phyloP scores from a whole-genome alignment of 2,888 invertebrate species.

The Eupeodes latifasciatus region DNA sequence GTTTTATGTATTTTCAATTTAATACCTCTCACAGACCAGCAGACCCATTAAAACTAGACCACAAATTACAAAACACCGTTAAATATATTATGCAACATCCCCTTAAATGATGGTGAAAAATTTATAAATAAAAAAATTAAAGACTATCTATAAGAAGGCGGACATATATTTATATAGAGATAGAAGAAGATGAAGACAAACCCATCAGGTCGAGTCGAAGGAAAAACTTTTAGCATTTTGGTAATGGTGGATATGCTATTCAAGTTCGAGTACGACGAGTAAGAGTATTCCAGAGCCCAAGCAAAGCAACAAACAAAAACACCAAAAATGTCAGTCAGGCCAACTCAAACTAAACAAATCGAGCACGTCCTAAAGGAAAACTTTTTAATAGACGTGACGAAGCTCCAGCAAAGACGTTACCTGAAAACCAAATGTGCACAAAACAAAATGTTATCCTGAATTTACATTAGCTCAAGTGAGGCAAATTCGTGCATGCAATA shows the following conservation, averaged over 20 bases:
- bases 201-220: neutral
- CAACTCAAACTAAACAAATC: conserved; percentile 75
- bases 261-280: too few species aligned
- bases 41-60: conserved; percentile 63
- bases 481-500: conserved; percentile 76
- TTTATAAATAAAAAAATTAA: conserved; percentile 32
- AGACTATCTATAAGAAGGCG: conserved; percentile 8
- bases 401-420: conserved; percentile 73
- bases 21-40: conserved; percentile 46
- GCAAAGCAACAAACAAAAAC: conserved; percentile 11
- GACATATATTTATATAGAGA: neutral
- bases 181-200: neutral
- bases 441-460: conserved; percentile 75
- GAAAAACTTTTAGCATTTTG: conserved; percentile 17
- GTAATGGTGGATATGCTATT: neutral
- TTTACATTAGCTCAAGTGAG: conserved; percentile 76
- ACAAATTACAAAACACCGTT: conserved; percentile 71
- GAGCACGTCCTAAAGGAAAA: conserved; percentile 73
- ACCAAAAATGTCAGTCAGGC: conserved; percentile 73
- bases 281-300: neutral
- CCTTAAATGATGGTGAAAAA: conserved; percentile 55
- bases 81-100: conserved; percentile 71
- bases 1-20: conserved; percentile 68
- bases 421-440: conserved; percentile 75
- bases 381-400: conserved; percentile 77